phyloP scores from a whole-genome alignment of 2,113 vertebrate species.

The Sterrhoptilus dennistouni region DNA sequence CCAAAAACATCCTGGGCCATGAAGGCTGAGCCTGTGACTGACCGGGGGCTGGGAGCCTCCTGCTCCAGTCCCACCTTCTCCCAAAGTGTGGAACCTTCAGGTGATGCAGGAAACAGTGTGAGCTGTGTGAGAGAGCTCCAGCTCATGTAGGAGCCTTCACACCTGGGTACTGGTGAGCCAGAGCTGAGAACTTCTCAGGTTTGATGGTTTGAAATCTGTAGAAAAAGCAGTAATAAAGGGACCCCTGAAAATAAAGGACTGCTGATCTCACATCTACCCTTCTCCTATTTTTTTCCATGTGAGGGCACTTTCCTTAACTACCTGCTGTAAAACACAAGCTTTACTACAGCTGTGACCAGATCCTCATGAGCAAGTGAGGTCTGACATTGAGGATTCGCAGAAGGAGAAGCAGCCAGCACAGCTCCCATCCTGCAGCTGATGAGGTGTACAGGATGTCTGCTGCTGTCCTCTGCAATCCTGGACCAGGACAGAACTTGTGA shows the following conservation, averaged over 20 bases:
- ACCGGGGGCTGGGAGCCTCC: neutral
- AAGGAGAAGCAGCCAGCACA: neutral
- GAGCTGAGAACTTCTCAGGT: neutral
- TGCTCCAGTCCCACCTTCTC: accelerated
- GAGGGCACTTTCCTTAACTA: neutral
- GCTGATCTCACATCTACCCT: neutral
- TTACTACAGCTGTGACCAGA: neutral
- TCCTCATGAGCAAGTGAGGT: neutral
- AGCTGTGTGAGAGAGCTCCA: neutral
- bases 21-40: neutral
- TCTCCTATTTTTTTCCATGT: neutral
- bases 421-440: neutral
- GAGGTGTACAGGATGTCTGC: neutral
- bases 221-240: neutral
- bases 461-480: neutral
- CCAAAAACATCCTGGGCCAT: neutral
- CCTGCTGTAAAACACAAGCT: neutral
- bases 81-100: neutral
- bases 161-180: neutral
- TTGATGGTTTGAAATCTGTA: neutral
- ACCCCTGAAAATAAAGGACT: neutral
- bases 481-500: neutral
- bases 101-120: neutral
- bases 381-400: neutral
- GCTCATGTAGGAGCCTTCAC: neutral